phyloP scores from a whole-genome alignment of 2,113 vertebrate genomes.

The Psittacus erithacus region DNA sequence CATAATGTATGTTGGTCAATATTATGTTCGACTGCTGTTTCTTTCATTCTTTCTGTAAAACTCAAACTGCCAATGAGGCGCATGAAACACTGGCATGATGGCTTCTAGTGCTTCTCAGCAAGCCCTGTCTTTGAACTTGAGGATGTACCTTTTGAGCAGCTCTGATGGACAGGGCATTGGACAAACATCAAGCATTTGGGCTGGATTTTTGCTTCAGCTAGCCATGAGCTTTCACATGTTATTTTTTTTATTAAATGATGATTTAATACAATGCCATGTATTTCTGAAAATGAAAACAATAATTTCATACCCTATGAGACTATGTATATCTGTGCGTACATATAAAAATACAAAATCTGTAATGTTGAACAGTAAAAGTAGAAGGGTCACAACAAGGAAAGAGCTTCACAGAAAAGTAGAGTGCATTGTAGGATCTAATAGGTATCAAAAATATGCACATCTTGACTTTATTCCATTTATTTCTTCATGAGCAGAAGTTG shows the following conservation, averaged over 20 bases:
- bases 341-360: rapidly evolving
- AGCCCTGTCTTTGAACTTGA: background rate
- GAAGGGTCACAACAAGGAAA: background rate
- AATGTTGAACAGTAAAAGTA: background rate
- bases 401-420: background rate
- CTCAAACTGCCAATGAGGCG: background rate
- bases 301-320: background rate
- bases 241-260: background rate
- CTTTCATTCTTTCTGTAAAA: background rate
- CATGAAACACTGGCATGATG: background rate
- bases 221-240: rapidly evolving
- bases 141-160: background rate
- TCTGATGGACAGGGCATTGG: background rate
- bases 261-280: background rate
- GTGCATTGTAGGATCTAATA: background rate
- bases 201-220: background rate
- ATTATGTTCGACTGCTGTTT: background rate
- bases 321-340: background rate
- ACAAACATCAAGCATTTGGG: background rate
- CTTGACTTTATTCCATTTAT: background rate
- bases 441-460: background rate
- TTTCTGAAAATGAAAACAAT: background rate
- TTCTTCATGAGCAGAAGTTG: background rate
- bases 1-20: background rate
- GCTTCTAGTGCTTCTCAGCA: background rate